Percentiles rank a stretch among this genome's conserved stretches.
These are phyloP conservation scores for Hypercompe scribonia DNA, from an alignment of 2,888 invertebrate genomes.

Conservation along the genomic window DNA sequence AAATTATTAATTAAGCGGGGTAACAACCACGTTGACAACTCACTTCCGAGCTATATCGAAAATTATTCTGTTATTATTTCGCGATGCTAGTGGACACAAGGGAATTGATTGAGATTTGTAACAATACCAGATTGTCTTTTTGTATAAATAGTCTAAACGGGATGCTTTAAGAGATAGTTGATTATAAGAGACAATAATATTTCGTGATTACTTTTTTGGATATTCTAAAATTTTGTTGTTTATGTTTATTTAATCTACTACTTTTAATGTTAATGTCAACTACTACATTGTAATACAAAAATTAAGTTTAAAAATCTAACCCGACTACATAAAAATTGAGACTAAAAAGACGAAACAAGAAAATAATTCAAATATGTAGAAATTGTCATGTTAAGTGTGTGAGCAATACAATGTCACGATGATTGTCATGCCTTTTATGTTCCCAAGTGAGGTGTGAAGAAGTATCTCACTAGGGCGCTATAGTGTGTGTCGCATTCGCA, in stretches of 20 bases:
- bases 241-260: background rate
- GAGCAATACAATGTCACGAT: too few relatives aligned
- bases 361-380: too few relatives aligned
- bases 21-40: background rate
- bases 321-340: too few relatives aligned
- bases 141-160: constrained; percentile 17
- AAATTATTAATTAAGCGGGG: background rate
- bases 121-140: constrained; percentile 32
- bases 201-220: background rate
- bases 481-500: too few relatives aligned
- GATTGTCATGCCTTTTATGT: too few relatives aligned
- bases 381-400: too few relatives aligned
- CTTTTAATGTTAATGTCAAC: background rate
- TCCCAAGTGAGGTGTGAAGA: too few relatives aligned
- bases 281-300: too few relatives aligned
- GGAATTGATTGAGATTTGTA: constrained; percentile 41
- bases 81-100: constrained; percentile 28
- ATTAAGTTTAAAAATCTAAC: too few relatives aligned
- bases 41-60: background rate
- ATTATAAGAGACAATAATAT: background rate
- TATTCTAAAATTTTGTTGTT: background rate
- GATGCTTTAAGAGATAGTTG: background rate
- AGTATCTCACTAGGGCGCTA: too few relatives aligned
- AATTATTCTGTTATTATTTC: background rate
- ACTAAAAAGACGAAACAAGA: too few relatives aligned